Percentiles rank a stretch among this genome's conserved stretches.
Conservation (phyloP, 2,888 invertebrate genomes). For the Sarcophaga rosellei region DNA sequence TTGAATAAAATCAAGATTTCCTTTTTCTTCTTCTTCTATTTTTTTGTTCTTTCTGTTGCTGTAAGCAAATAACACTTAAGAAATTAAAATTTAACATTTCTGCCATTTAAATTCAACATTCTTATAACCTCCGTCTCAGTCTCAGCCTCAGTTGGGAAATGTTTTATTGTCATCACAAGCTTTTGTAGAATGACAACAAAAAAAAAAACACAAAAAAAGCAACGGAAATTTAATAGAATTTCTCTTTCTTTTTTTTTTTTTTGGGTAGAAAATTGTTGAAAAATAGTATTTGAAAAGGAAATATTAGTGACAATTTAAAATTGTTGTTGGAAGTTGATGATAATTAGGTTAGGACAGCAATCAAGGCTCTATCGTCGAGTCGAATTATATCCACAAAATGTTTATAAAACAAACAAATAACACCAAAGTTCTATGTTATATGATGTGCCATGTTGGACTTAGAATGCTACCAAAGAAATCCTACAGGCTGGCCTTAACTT, state of each 20-base stretch:
- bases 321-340: too few species aligned
- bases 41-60: too few species aligned
- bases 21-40: conserved; percentile 3
- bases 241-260: not conserved
- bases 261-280: too few species aligned
- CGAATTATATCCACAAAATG: too few species aligned
- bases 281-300: too few species aligned
- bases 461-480: too few species aligned
- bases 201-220: not conserved
- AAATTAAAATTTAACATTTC: conserved; percentile 45
- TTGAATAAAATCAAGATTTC: conserved; percentile 53
- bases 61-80: conserved; percentile 47
- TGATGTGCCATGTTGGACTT: too few species aligned
- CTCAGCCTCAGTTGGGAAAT: not conserved
- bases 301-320: too few species aligned
- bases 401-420: fast-evolving
- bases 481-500: too few species aligned
- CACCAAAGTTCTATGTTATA: too few species aligned
- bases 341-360: too few species aligned
- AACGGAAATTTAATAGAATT: not conserved
- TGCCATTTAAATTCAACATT: conserved; percentile 18
- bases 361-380: too few species aligned
- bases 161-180: not conserved
- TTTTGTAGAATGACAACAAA: not conserved
- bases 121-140: not conserved